Evolutionary conservation across 2,888 invertebrate species (phyloP).

Genomic region (Allophyes oxyacanthae): DNA sequence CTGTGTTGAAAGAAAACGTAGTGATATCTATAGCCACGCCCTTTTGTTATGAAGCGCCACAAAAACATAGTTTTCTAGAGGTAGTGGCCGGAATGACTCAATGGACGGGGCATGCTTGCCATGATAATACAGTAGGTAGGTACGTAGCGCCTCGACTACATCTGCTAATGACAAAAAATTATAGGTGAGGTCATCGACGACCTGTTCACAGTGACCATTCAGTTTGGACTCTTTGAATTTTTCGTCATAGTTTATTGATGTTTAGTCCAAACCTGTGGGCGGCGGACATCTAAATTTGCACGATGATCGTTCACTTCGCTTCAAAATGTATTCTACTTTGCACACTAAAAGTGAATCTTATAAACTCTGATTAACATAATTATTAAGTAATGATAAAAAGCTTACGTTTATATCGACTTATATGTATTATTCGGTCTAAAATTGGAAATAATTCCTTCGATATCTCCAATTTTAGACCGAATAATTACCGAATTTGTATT

Average conservation of each 20-base stretch:
- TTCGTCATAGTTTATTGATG: constrained; percentile 60
- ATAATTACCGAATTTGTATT: too few species aligned
- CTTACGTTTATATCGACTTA: constrained; percentile 58
- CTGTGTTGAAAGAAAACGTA: constrained; percentile 34
- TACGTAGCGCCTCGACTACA: constrained; percentile 46
- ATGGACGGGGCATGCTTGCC: constrained; percentile 62
- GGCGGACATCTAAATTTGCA: constrained; percentile 63
- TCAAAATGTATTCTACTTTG: constrained; percentile 51
- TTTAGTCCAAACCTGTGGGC: constrained; percentile 62
- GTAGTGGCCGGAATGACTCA: constrained; percentile 60
- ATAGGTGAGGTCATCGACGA: constrained; percentile 72
- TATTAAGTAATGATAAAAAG: constrained; percentile 44
- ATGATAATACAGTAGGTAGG: constrained; percentile 65
- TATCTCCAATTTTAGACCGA: too few species aligned
- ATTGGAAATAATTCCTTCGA: not conserved
- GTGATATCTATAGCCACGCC: constrained; percentile 56
- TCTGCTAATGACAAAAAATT: constrained; percentile 74
- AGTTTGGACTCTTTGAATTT: constrained; percentile 53
- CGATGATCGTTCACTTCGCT: constrained; percentile 57
- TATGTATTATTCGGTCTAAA: constrained; percentile 43
- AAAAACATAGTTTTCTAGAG: constrained; percentile 54
- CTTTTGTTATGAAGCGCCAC: constrained; percentile 52
- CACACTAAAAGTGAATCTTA: constrained; percentile 59
- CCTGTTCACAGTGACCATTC: constrained; percentile 59
- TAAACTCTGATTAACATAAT: constrained; percentile 18